These are phyloP conservation scores for Cervus canadensis DNA, from an alignment of 2,113 vertebrate genomes.

Conservation along the genomic window DNA sequence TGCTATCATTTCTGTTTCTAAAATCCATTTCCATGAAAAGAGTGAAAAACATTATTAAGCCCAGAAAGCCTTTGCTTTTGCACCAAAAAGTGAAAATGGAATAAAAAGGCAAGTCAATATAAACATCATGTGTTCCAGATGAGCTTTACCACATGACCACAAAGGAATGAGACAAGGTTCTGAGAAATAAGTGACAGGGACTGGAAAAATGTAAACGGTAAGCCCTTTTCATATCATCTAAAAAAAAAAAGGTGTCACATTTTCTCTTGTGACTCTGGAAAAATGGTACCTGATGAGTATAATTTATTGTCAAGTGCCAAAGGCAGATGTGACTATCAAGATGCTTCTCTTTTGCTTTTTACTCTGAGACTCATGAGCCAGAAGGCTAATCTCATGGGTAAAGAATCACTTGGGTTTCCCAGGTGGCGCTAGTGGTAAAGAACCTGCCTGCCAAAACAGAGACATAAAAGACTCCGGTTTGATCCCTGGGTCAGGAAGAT, in stretches of 20 bases:
- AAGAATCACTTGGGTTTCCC: not conserved
- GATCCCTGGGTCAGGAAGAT: not conserved
- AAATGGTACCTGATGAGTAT: not conserved
- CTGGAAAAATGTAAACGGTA: not conserved
- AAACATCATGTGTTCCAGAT: slow-evolving; percentile 36
- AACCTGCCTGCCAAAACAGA: not conserved
- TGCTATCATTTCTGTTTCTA: slow-evolving; percentile 50
- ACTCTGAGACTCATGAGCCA: not conserved
- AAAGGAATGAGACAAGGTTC: not conserved
- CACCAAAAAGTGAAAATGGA: slow-evolving; percentile 42
- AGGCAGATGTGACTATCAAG: not conserved
- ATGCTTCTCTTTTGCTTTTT: not conserved
- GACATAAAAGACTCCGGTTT: not conserved
- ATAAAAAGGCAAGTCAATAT: slow-evolving; percentile 26
- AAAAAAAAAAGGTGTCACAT: not conserved
- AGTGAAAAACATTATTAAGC: not conserved
- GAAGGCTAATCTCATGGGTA: not conserved
- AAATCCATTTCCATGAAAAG: slow-evolving; percentile 36
- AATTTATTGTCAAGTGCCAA: not conserved
- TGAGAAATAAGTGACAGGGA: slow-evolving; percentile 25
- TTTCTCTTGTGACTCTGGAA: not conserved
- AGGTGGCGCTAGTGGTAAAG: not conserved
- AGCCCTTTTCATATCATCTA: not conserved
- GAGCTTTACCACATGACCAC: not conserved
- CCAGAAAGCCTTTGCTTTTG: slow-evolving; percentile 36